Percentiles rank a stretch among this genome's conserved stretches.
Conservation (phyloP, 1,140 invertebrate genomes). For the Danaus plexippus region DNA sequence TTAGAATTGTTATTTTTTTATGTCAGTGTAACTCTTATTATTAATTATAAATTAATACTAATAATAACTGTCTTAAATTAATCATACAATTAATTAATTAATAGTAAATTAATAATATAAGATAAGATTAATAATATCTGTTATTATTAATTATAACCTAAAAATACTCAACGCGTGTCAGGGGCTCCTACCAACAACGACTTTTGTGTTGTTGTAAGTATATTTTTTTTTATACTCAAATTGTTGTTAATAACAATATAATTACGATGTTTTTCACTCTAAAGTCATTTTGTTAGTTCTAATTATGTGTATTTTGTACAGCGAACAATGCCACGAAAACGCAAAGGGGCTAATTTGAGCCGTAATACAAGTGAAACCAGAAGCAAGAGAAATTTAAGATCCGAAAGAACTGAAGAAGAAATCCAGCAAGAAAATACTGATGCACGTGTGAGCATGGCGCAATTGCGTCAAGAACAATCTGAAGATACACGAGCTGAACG, state of each 20-base stretch:
- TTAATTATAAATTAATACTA: too few species aligned
- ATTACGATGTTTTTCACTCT: conserved; percentile 11
- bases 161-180: too few species aligned
- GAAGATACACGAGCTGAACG: conserved; percentile 18
- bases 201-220: too few species aligned
- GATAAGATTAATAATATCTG: too few species aligned
- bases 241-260: background rate
- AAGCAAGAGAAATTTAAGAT: conserved; percentile 16
- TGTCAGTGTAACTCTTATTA: too few species aligned
- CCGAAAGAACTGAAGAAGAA: conserved; percentile 18
- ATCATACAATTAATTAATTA: too few species aligned
- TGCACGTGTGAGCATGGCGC: conserved; percentile 19
- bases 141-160: too few species aligned
- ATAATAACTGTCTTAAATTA: too few species aligned
- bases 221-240: background rate
- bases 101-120: too few species aligned
- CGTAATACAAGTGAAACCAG: conserved; percentile 17
- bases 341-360: conserved; percentile 14
- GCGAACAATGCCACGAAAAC: conserved; percentile 15
- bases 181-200: too few species aligned
- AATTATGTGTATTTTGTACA: conserved; percentile 15
- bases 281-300: conserved; percentile 12
- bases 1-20: too few species aligned
- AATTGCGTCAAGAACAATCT: conserved; percentile 14
- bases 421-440: conserved; percentile 23